These are phyloP conservation scores for Anagyrus pseudococci DNA, from an alignment of 2,888 invertebrate genomes.

Conservation along the genomic window DNA sequence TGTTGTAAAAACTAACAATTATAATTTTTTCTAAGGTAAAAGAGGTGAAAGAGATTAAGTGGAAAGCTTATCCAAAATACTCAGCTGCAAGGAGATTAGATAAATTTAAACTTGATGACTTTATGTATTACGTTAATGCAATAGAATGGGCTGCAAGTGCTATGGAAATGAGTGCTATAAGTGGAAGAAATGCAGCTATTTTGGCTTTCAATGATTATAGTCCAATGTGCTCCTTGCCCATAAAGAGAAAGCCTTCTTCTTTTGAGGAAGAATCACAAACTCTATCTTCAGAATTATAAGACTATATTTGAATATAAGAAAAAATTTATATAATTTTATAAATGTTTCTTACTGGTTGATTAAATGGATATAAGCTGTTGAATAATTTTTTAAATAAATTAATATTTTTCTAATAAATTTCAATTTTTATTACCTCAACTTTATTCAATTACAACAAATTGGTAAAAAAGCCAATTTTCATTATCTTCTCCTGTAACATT, in stretches of 20 bases:
- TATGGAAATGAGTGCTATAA: slow-evolving; percentile 72
- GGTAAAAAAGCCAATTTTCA: no score
- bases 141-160: slow-evolving; percentile 73
- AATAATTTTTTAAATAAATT: no score
- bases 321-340: no score
- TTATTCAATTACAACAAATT: no score
- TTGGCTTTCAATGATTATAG: slow-evolving; percentile 61
- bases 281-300: not conserved
- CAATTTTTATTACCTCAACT: no score
- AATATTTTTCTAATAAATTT: no score
- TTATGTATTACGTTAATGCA: slow-evolving; percentile 68
- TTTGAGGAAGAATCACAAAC: not conserved
- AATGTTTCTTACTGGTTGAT: no score
- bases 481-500: no score
- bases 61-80: slow-evolving; percentile 69
- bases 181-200: slow-evolving; percentile 69
- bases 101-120: slow-evolving; percentile 64
- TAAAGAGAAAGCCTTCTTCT: not conserved
- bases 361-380: no score
- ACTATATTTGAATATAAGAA: no score
- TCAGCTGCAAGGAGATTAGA: slow-evolving; percentile 48
- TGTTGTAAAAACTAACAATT: not conserved
- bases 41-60: slow-evolving; percentile 57
- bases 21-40: slow-evolving; percentile 44
- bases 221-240: slow-evolving; percentile 15